Evolutionary conservation across 2,888 invertebrate genomes (phyloP).

Genomic region (Drosophila aldrichi): DNA sequence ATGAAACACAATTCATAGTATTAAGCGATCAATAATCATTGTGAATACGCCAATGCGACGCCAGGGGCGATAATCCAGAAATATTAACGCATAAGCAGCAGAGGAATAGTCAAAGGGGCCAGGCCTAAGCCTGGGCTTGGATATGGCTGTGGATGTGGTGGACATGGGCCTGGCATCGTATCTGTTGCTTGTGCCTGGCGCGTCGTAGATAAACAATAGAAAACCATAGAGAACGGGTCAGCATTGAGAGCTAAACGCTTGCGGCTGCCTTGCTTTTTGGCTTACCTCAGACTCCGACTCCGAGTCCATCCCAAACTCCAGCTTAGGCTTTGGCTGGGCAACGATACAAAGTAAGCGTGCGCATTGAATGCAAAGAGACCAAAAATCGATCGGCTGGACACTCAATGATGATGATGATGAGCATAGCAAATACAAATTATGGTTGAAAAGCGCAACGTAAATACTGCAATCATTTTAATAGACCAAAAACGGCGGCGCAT

Average conservation of each 20-base stretch:
- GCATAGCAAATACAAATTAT: constrained; percentile 80
- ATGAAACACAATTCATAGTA: constrained; percentile 67
- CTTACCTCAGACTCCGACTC: constrained; percentile 14
- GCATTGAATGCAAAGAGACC: constrained; percentile 57
- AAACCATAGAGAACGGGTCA: constrained; percentile 74
- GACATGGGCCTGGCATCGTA: constrained; percentile 21
- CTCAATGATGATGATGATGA: constrained; percentile 74
- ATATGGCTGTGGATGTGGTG: background rate
- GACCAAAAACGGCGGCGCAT: constrained; percentile 81
- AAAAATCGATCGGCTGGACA: constrained; percentile 54
- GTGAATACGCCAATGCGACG: constrained; percentile 77
- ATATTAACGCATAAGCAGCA: constrained; percentile 67
- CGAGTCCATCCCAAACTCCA: background rate
- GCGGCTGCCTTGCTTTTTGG: constrained; percentile 45
- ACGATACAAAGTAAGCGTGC: constrained; percentile 49
- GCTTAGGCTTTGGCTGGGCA: background rate
- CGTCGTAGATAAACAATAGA: constrained; percentile 76
- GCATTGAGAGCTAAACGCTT: constrained; percentile 55
- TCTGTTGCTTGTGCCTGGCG: constrained; percentile 45
- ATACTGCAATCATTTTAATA: constrained; percentile 83
- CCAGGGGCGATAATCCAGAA: constrained; percentile 74
- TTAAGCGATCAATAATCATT: constrained; percentile 83
- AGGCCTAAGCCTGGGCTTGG: constrained; percentile 7
- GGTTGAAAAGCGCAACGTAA: constrained; percentile 79
- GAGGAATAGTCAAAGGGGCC: constrained; percentile 16